Evolutionary conservation across 2,797 vertebrate species (phyloP).

Genomic region (Phalanger gymnotis): DNA sequence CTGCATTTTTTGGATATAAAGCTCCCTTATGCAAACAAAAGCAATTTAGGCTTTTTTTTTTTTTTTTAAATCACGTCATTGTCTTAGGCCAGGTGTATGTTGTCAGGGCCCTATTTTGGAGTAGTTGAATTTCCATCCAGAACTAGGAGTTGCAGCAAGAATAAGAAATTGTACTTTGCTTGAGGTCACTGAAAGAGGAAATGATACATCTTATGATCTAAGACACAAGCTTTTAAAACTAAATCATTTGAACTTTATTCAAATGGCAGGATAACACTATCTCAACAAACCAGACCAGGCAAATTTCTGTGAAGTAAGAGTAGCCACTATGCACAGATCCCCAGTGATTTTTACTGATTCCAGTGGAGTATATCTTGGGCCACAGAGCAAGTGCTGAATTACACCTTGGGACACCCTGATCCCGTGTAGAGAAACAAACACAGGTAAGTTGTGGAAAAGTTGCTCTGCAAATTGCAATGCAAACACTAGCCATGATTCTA

Average conservation of each 20-base stretch:
- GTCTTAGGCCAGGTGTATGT: constrained; percentile 9
- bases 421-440: constrained; percentile 20
- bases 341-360: not conserved
- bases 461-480: not conserved
- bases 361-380: not conserved
- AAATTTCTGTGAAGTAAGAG: not conserved
- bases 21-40: constrained; percentile 5
- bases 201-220: not conserved
- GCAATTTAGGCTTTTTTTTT: not conserved
- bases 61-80: not conserved
- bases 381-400: not conserved
- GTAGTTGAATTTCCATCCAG: constrained; percentile 4
- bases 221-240: not conserved
- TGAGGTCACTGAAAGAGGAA: constrained; percentile 24
- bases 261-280: not conserved
- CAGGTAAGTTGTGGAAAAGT: not conserved
- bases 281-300: not conserved
- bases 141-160: not conserved
- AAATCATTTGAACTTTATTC: constrained; percentile 23
- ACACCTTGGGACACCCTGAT: not conserved
- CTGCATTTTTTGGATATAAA: constrained; percentile 30
- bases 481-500: not conserved
- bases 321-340: not conserved
- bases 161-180: not conserved
- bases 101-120: constrained; percentile 19